Evolutionary conservation across 2,888 invertebrate genomes (phyloP).

Genomic region (Volucella zonaria): DNA sequence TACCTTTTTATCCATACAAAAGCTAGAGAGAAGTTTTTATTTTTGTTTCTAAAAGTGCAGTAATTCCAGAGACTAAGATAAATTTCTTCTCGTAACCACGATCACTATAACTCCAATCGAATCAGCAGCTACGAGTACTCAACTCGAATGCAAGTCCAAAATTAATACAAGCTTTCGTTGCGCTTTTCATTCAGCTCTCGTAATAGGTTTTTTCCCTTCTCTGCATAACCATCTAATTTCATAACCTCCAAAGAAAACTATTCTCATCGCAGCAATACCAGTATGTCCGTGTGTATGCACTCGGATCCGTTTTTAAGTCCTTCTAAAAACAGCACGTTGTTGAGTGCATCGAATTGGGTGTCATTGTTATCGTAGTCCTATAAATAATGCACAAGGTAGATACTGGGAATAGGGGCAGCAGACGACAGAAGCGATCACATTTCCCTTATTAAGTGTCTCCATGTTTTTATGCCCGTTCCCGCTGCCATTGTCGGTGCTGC

Average conservation of each 20-base stretch:
- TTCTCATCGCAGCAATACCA: conserved; percentile 28
- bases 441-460: conserved; percentile 48
- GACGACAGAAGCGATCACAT: conserved; percentile 10
- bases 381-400: neutral
- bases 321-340: conserved; percentile 17
- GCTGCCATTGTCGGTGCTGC: no score
- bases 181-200: no score
- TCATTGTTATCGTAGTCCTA: conserved; percentile 14
- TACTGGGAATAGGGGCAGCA: neutral
- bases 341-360: conserved; percentile 11
- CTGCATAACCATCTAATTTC: conserved; percentile 34
- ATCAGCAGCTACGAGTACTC: no score
- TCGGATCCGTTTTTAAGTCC: conserved; percentile 12
- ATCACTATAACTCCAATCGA: no score
- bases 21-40: no score
- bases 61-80: no score
- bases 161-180: no score
- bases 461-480: neutral
- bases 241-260: conserved; percentile 44
- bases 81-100: no score
- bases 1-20: no score
- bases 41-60: no score
- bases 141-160: no score
- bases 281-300: conserved; percentile 30
- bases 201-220: neutral